A percentile compares a stretch with the other conserved stretches of the same genome.
Evolutionary conservation across 2,888 invertebrate species (phyloP).

Genomic region (Drosophila prostipennis): DNA sequence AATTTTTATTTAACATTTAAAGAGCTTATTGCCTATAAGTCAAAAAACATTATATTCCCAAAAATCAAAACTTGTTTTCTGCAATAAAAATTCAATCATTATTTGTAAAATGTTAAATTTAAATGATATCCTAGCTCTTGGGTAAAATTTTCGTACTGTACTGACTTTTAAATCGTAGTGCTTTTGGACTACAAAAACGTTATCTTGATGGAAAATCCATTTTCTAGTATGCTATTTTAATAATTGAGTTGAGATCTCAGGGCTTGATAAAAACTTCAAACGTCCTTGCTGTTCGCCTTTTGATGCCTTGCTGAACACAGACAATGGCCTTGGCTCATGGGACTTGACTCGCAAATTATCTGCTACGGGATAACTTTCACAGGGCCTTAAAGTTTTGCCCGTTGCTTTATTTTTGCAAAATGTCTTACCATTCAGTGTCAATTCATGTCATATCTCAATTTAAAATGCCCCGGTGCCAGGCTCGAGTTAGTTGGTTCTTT

Average conservation of each 20-base stretch:
- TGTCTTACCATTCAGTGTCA: neutral
- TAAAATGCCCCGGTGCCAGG: neutral
- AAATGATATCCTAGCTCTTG: too few relatives aligned
- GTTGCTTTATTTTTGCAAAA: neutral
- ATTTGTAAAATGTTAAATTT: too few relatives aligned
- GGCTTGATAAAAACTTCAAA: slow-evolving; percentile 21
- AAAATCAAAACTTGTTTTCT: too few relatives aligned
- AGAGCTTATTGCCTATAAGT: too few relatives aligned
- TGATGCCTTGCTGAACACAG: slow-evolving; percentile 4
- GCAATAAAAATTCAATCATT: too few relatives aligned
- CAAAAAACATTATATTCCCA: too few relatives aligned
- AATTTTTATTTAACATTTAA: too few relatives aligned
- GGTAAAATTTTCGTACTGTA: too few relatives aligned
- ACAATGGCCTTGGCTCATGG: slow-evolving; percentile 4
- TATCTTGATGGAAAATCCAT: neutral
- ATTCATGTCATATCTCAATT: slow-evolving; percentile 4
- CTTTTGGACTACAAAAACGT: neutral
- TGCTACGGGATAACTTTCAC: neutral
- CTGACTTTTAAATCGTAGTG: neutral
- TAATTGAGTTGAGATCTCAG: slow-evolving; percentile 9
- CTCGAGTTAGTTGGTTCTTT: neutral
- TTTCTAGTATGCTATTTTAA: neutral
- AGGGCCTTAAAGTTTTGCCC: neutral
- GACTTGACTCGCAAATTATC: slow-evolving; percentile 11
- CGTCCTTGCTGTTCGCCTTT: slow-evolving; percentile 7